Conservation (phyloP, 2,888 invertebrate species). For the Bellardia pandia region DNA sequence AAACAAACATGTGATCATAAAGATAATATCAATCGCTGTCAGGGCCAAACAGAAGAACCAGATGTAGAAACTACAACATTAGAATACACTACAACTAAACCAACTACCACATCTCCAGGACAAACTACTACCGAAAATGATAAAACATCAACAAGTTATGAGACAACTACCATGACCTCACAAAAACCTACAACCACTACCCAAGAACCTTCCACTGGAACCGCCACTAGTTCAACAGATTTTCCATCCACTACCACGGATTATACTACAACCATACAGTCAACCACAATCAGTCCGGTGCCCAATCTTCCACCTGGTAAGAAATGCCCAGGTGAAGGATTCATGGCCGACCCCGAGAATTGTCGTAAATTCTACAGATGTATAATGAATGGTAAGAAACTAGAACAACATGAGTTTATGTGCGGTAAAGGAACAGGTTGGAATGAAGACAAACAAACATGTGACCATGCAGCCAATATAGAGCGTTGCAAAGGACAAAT, state of each 20-base stretch:
- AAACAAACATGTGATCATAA: constrained; percentile 87
- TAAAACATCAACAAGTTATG: constrained; percentile 48
- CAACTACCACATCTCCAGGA: constrained; percentile 45
- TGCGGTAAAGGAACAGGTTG: constrained; percentile 89
- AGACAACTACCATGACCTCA: constrained; percentile 66
- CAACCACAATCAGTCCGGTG: constrained; percentile 76
- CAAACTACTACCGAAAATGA: constrained; percentile 41
- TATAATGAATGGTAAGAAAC: constrained; percentile 85
- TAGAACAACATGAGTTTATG: constrained; percentile 84
- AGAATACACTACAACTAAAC: constrained; percentile 59
- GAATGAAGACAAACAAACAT: constrained; percentile 87
- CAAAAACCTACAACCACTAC: constrained; percentile 65
- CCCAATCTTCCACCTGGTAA: constrained; percentile 81
- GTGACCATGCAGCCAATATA: constrained; percentile 85
- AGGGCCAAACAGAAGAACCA: constrained; percentile 75
- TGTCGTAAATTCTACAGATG: constrained; percentile 87
- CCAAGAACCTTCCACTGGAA: constrained; percentile 58
- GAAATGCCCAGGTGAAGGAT: constrained; percentile 86
- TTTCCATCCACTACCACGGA: constrained; percentile 60
- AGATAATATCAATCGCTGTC: constrained; percentile 80
- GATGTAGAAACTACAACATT: constrained; percentile 65
- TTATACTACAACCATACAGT: constrained; percentile 76
- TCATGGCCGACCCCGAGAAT: constrained; percentile 86
- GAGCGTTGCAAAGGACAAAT: constrained; percentile 78
- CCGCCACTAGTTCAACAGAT: constrained; percentile 46